These are phyloP conservation scores for Leptopilina drosophilae DNA, from an alignment of 2,888 invertebrate species.

Conservation along the genomic window DNA sequence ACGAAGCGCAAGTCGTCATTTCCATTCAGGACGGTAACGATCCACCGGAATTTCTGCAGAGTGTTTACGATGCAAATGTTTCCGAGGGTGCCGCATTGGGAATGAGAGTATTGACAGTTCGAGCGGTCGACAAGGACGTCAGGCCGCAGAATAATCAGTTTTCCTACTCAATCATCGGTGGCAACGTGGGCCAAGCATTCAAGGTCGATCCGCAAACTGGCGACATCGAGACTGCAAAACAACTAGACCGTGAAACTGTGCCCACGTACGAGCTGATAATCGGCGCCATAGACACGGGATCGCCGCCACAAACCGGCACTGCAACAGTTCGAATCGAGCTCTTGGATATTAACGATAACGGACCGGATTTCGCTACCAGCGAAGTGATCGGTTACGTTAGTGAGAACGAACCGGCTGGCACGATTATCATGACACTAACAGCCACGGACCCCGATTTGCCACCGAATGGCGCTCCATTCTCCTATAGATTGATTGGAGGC, in stretches of 20 bases:
- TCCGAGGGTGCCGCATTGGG: slow-evolving; percentile 89
- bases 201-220: slow-evolving; percentile 93
- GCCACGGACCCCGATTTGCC: slow-evolving; percentile 94
- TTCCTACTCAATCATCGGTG: slow-evolving; percentile 91
- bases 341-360: slow-evolving; percentile 95
- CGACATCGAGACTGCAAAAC: slow-evolving; percentile 86
- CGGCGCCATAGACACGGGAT: slow-evolving; percentile 92
- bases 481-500: slow-evolving; percentile 88
- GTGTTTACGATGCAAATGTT: slow-evolving; percentile 86
- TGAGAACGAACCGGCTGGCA: slow-evolving; percentile 92
- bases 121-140: slow-evolving; percentile 94
- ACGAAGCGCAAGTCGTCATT: slow-evolving; percentile 95
- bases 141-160: slow-evolving; percentile 94
- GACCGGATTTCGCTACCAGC: slow-evolving; percentile 87
- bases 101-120: slow-evolving; percentile 86
- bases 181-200: slow-evolving; percentile 89
- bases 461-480: slow-evolving; percentile 94
- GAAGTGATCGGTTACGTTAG: slow-evolving; percentile 87
- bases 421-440: slow-evolving; percentile 89
- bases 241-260: slow-evolving; percentile 89
- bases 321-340: slow-evolving; percentile 88
- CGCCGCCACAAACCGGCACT: slow-evolving; percentile 95
- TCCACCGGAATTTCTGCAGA: slow-evolving; percentile 93
- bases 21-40: slow-evolving; percentile 97
- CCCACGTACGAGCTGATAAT: slow-evolving; percentile 87